These are phyloP conservation scores for Neelides folsomi DNA, from an alignment of 2,888 invertebrate species.

Conservation along the genomic window DNA sequence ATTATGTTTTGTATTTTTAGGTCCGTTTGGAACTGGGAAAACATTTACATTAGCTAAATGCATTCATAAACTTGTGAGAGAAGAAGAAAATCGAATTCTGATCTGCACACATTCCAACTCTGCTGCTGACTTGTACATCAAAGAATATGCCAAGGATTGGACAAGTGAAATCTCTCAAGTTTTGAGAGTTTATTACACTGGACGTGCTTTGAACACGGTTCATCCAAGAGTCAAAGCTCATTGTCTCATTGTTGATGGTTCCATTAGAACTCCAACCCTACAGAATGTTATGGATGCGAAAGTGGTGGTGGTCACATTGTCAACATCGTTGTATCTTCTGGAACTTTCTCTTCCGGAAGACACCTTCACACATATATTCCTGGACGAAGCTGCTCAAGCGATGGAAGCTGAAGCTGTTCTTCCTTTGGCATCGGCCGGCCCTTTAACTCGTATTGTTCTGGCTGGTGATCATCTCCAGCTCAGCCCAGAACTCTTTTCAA, in stretches of 20 bases:
- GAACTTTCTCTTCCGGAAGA: conserved; percentile 54
- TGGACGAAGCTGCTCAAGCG: conserved; percentile 78
- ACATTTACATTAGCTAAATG: conserved; percentile 66
- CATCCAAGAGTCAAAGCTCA: conserved; percentile 49
- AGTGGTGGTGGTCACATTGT: conserved; percentile 64
- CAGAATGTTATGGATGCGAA: conserved; percentile 57
- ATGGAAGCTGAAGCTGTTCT: conserved; percentile 74
- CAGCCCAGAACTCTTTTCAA: conserved; percentile 58
- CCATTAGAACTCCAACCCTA: conserved; percentile 54
- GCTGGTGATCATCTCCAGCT: conserved; percentile 76
- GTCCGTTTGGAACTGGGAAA: conserved; percentile 78
- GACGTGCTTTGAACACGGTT: conserved; percentile 65
- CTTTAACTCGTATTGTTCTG: conserved; percentile 58
- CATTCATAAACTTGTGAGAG: conserved; percentile 52
- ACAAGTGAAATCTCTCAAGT: conserved; percentile 39
- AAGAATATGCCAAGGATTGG: background rate
- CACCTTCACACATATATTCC: conserved; percentile 62
- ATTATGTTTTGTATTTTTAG: conserved; percentile 29
- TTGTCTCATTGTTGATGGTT: conserved; percentile 51
- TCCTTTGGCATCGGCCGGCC: conserved; percentile 59
- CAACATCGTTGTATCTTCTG: conserved; percentile 57
- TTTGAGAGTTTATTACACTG: conserved; percentile 63
- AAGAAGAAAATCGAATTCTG: conserved; percentile 54
- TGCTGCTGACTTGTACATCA: conserved; percentile 34
- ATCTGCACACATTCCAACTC: conserved; percentile 77